These are phyloP conservation scores for Coregonus ussuriensis DNA, from an alignment of 2,797 vertebrate genomes.

Conservation along the genomic window DNA sequence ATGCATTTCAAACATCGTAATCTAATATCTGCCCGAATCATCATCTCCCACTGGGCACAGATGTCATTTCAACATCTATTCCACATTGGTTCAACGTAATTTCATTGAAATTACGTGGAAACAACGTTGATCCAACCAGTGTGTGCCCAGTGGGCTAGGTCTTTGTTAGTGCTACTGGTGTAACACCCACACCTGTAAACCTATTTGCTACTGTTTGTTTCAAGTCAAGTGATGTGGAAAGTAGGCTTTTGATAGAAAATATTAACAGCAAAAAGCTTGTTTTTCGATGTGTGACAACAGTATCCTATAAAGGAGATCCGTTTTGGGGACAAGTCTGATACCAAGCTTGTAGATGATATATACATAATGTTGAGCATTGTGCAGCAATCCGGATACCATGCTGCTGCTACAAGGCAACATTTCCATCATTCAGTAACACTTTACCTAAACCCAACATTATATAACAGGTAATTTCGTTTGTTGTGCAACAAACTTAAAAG, in stretches of 20 bases:
- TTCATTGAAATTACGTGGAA: too few species aligned
- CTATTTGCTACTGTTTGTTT: too few species aligned
- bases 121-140: too few species aligned
- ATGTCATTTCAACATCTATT: too few species aligned
- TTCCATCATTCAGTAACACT: not conserved
- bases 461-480: not conserved
- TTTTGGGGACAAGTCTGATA: not conserved
- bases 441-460: not conserved
- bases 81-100: too few species aligned
- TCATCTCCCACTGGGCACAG: too few species aligned
- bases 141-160: too few species aligned
- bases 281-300: not conserved
- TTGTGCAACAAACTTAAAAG: not conserved
- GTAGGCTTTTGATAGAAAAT: not conserved
- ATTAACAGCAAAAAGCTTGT: conserved; percentile 2
- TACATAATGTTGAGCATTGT: not conserved
- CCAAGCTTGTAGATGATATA: not conserved
- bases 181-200: too few species aligned
- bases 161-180: too few species aligned
- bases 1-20: too few species aligned
- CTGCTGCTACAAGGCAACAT: not conserved
- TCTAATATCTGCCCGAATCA: too few species aligned
- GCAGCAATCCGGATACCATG: not conserved
- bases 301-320: not conserved
- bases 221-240: not conserved